Evolutionary conservation across 2,888 invertebrate genomes (phyloP), one percentile per base, ranked within the genome.

Genomic region (Lithodes maja): DNA sequence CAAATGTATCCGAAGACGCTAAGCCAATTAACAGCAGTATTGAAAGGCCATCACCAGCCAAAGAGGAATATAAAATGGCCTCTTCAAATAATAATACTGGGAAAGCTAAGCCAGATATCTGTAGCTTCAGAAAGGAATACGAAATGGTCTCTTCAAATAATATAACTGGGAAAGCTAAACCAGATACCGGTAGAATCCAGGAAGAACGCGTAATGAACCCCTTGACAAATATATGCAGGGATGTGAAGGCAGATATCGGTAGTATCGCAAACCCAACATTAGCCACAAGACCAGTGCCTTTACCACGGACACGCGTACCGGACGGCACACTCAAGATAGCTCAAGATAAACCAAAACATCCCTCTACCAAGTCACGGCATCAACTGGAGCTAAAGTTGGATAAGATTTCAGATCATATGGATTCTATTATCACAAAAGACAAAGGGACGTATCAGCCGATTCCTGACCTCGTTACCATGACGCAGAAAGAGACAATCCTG

Each of bases 381-480:
- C 33, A 79, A 53, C n/a, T 17, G n/a, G 78, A 85, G 15, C 61
- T 85, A 1, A 75, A 69, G 3, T 15, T 86, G 54, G 75, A 86
- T 81, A 17, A 81, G 53, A 81, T 81, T 15, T 75, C 86, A 49
- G 49, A 52, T 55, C 50, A 75, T 12, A 53, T 3, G 17, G 50
- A 81, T n/a, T 53, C 49, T 15, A 17, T 68, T 50, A 1, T 55
- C 15, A 7, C 69, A 53, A 55, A n/a, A 53, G 49, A 49, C 33
- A 54, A 50, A 9, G 74, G 50, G 3, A 68, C 52, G 50, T 81
- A 85, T 69, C 88, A 85, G n/a, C 77, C 81, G 9, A 55, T 81
- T 17, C 88, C 88, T 15, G 85, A 88, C 15, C 50, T 87, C 9
- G 87, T 88, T 52, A 75, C 85, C 71, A 89, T 85, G 85, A 89